Evolutionary conservation across 2,797 vertebrate species (phyloP), one percentile per base, ranked within the genome.

Genomic region (Leuciscus waleckii): DNA sequence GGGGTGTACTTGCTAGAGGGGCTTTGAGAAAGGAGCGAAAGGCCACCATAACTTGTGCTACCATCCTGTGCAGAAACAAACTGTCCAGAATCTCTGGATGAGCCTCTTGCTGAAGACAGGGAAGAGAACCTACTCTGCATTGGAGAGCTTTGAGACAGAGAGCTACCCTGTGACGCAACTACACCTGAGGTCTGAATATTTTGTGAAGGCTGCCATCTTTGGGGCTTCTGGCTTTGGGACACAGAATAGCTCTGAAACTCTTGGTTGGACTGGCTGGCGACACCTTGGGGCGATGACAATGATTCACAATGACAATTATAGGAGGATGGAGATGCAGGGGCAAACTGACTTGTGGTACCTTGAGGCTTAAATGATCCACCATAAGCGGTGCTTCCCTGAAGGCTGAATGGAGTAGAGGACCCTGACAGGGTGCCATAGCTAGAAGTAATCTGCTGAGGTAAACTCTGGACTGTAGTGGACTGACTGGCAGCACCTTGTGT

Each of bases 141-240:
- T 7, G 37, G 69, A n/a, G 68, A 41, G 68, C 37, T 70, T 41
- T 8, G 23, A 43, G 39, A 70, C 14, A 1, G 3, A 43, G 5
- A 13, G 10, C 39, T 70, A 4, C 0, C 39, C 1, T 43, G 69
- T 17, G 39, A 26, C 0, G 0, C 0, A n/a, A 3, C 23, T 1
- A 1, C 7, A 73, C 4, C 11, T 14, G 43, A 46, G 1, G 43
- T 46, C 13, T 14, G 13, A 46, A 46, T 46, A 46, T 1, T 1
- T 46, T 4, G 23, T 8, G 17, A 71, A 16, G 23, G 69, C 23
- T 43, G 13, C 69, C 13, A 9, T 17, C 41, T 73, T 71, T 26
- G 68, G n/a, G 63, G 17, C 14, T 61, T 61, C n/a, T 13, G 49
- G n/a, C 14, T 67, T 35, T 35, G 37, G 41, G 43, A 46, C 17